These are phyloP conservation scores for Cassiopea xamachana DNA, from an alignment of 30 jellyfish, hydroid and myxozoan genomes.

Conservation along the genomic window DNA sequence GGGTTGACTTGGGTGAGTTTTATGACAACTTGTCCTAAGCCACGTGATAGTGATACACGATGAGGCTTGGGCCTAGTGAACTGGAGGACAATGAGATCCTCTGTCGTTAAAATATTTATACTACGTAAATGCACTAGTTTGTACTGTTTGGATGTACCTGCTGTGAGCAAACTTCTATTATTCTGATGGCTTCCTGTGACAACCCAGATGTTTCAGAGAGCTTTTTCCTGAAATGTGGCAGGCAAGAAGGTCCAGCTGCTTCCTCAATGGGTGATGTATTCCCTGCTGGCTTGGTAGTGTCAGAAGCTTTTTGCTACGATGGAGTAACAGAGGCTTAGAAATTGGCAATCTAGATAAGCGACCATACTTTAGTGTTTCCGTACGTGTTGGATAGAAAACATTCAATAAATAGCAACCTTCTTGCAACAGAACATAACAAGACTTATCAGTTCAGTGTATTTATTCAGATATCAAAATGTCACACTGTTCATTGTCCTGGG, in stretches of 20 bases:
- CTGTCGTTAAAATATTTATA: too few species aligned
- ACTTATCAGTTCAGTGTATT: too few species aligned
- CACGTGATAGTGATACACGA: too few species aligned
- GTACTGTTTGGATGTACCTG: conserved; percentile 10
- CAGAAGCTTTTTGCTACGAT: not conserved
- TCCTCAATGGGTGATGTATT: not conserved
- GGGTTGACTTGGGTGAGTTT: too few species aligned
- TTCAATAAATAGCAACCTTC: too few species aligned
- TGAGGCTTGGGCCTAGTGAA: too few species aligned
- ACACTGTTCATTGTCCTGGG: too few species aligned
- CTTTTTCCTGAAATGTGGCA: conserved; percentile 30
- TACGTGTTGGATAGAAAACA: too few species aligned
- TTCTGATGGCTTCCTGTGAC: not conserved
- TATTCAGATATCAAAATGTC: too few species aligned
- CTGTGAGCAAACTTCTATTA: not conserved
- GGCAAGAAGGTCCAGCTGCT: conserved; percentile 20
- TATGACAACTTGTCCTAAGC: too few species aligned
- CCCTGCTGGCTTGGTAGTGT: conserved; percentile 2
- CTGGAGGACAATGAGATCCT: too few species aligned
- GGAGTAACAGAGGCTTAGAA: conserved; percentile 8
- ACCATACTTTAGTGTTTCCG: not conserved
- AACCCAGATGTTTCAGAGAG: not conserved
- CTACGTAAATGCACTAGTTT: not conserved
- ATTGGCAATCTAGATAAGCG: not conserved
- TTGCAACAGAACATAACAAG: too few species aligned